Percentiles rank a stretch among this genome's conserved stretches.
These are phyloP conservation scores for Xestia c-nigrum DNA, from an alignment of 2,888 invertebrate species.

Conservation along the genomic window DNA sequence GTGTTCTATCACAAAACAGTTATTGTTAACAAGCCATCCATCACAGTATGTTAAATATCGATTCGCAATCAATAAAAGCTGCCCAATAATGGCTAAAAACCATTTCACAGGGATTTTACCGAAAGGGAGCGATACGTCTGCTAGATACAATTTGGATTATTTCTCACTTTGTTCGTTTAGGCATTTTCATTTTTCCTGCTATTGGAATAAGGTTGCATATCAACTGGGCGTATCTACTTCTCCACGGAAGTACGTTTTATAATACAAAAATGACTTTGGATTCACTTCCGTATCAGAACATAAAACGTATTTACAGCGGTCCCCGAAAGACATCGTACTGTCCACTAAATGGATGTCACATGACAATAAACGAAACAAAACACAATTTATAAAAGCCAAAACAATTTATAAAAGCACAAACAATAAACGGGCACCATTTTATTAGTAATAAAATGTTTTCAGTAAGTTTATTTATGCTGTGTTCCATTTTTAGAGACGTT, in stretches of 20 bases:
- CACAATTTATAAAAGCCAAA: slow-evolving; percentile 67
- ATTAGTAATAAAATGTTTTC: not conserved
- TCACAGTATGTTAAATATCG: not conserved
- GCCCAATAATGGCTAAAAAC: too few relatives aligned
- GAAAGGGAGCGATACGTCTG: not conserved
- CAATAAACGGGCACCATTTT: slow-evolving; percentile 50
- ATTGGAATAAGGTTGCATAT: not conserved
- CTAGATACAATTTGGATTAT: slow-evolving; percentile 5
- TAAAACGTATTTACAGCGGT: slow-evolving; percentile 11
- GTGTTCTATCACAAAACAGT: not conserved
- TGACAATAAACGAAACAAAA: slow-evolving; percentile 69
- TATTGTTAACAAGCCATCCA: not conserved
- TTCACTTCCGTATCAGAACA: slow-evolving; percentile 13
- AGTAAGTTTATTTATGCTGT: not conserved
- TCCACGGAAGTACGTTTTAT: not conserved
- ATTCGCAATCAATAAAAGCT: not conserved
- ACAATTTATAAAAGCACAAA: too few relatives aligned
- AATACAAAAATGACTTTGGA: not conserved
- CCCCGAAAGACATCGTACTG: slow-evolving; percentile 62
- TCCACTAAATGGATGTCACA: slow-evolving; percentile 67
- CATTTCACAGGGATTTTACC: slow-evolving; percentile 53
- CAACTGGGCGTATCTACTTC: not conserved
- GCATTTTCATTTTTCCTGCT: not conserved
- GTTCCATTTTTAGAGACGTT: not conserved
- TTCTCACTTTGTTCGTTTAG: not conserved